Percentiles rank a stretch among this genome's conserved stretches.
Conservation (phyloP, 1,140 invertebrate species). For the Monomorium pharaonis region DNA sequence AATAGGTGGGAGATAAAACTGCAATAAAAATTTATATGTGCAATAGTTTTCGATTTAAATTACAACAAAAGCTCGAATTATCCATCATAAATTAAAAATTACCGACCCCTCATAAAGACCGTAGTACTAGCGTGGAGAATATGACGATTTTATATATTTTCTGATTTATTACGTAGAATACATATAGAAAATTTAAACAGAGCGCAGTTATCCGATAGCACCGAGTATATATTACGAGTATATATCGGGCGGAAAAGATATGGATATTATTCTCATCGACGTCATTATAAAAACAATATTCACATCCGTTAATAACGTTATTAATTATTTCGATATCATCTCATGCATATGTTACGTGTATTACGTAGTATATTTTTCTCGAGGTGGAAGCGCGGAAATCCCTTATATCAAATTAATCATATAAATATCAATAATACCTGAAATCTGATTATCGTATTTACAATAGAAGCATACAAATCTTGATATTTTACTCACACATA, state of each 20-base stretch:
- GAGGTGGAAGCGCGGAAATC: neutral
- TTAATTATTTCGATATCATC: conserved; percentile 47
- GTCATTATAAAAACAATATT: conserved; percentile 57
- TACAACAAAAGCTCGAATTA: neutral
- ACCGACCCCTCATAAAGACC: neutral
- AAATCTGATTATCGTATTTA: conserved; percentile 9
- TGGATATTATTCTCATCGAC: conserved; percentile 24
- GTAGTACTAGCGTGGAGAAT: neutral
- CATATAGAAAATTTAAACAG: conserved; percentile 40
- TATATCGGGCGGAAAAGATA: conserved; percentile 21
- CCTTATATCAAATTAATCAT: conserved; percentile 19
- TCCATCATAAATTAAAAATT: conserved; percentile 25
- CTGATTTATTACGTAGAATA: conserved; percentile 41
- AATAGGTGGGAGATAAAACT: neutral
- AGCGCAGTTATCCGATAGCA: conserved; percentile 34
- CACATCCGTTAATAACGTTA: conserved; percentile 38
- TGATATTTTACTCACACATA: neutral
- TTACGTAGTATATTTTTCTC: neutral
- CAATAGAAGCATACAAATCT: neutral
- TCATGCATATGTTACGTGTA: neutral
- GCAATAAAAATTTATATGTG: neutral
- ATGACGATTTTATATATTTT: conserved; percentile 23
- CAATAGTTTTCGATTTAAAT: neutral
- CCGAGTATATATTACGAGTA: conserved; percentile 37
- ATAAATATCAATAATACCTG: neutral